phyloP scores from a whole-genome alignment of 2,113 vertebrate genomes.

The Poecile atricapillus region DNA sequence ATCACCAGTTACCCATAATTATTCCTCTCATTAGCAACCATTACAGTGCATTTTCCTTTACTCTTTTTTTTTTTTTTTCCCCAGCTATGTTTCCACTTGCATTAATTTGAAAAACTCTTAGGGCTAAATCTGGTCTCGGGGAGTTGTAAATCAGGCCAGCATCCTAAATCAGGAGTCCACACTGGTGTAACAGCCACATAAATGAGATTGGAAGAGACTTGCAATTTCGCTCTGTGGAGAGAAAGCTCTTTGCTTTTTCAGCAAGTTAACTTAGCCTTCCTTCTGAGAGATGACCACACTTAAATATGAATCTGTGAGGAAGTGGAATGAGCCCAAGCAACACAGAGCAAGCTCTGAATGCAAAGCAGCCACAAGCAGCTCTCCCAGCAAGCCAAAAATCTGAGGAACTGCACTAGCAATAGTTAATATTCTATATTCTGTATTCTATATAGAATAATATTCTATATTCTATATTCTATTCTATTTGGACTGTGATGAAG shows the following conservation, averaged over 20 bases:
- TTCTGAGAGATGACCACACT: not conserved
- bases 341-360: not conserved
- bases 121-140: not conserved
- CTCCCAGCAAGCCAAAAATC: not conserved
- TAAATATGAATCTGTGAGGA: not conserved
- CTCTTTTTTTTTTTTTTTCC: not conserved
- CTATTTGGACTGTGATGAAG: not conserved
- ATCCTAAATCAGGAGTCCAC: not conserved
- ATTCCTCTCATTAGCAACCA: not conserved
- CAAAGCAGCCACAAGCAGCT: not conserved
- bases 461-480: too few relatives aligned
- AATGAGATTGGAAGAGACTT: slow-evolving; percentile 11
- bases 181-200: not conserved
- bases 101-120: not conserved
- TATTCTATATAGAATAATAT: too few relatives aligned
- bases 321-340: not conserved
- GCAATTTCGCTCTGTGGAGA: not conserved
- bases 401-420: not conserved
- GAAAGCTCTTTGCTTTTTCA: slow-evolving; percentile 1
- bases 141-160: not conserved
- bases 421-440: not conserved
- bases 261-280: not conserved
- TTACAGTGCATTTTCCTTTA: not conserved
- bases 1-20: not conserved
- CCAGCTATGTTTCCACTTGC: not conserved